Percentiles rank a stretch among this genome's conserved stretches.
Conservation (phyloP, 2,888 invertebrate genomes). For the Matsumyia berberina region DNA sequence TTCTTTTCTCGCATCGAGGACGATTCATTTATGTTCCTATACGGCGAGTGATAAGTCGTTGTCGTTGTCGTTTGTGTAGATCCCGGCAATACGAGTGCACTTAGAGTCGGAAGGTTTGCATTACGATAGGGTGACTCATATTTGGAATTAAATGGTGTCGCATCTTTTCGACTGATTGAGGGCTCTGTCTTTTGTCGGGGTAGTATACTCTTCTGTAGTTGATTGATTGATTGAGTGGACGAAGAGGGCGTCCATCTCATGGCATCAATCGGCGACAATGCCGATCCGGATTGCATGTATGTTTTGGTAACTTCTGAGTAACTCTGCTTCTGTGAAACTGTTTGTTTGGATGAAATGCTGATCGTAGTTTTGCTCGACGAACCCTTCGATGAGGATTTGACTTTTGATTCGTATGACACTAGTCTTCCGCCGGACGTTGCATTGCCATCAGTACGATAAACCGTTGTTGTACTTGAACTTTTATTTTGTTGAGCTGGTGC, state of each 20-base stretch:
- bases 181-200: constrained; percentile 49
- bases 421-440: constrained; percentile 8
- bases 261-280: constrained; percentile 7
- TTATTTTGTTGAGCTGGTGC: constrained; percentile 15
- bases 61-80: constrained; percentile 28
- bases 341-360: constrained; percentile 37
- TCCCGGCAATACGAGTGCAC: not conserved
- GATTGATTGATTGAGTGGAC: not conserved
- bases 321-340: constrained; percentile 7
- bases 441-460: constrained; percentile 43
- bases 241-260: constrained; percentile 22
- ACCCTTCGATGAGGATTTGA: constrained; percentile 49
- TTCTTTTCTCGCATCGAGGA: constrained; percentile 48
- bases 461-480: constrained; percentile 3
- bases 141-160: constrained; percentile 46
- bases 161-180: constrained; percentile 30
- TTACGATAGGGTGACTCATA: constrained; percentile 60
- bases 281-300: not conserved
- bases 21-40: constrained; percentile 30
- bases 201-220: constrained; percentile 15
- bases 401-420: constrained; percentile 44
- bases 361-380: constrained; percentile 54
- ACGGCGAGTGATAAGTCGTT: constrained; percentile 57
- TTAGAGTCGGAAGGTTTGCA: constrained; percentile 12
- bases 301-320: constrained; percentile 24